These are phyloP conservation scores for Saccopteryx bilineata DNA, from an alignment of 2,113 vertebrate genomes.

Conservation along the genomic window DNA sequence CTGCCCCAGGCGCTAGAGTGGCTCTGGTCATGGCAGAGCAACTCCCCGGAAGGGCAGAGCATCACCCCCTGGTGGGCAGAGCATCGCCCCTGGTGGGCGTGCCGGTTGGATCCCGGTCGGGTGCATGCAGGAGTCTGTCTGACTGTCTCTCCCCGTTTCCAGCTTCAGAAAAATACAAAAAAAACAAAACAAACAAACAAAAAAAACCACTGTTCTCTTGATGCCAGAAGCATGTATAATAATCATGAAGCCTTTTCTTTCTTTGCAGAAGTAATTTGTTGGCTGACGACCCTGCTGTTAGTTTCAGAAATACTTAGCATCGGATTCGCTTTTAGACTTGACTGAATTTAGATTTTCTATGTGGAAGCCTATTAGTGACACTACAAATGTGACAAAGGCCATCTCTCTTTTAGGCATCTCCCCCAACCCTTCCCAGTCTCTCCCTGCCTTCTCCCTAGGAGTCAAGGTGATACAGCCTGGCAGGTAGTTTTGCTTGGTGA, in stretches of 20 bases:
- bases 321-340: not conserved
- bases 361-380: not conserved
- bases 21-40: no score
- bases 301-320: conserved; percentile 18
- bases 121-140: no score
- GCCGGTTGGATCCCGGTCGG: no score
- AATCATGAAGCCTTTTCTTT: not conserved
- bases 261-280: conserved; percentile 35
- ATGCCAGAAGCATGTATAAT: not conserved
- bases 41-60: no score
- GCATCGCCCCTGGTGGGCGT: no score
- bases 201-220: no score
- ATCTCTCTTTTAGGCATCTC: not conserved
- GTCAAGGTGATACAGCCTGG: not conserved
- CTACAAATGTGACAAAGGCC: not conserved
- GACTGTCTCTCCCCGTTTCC: no score
- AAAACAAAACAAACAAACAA: no score
- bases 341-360: not conserved
- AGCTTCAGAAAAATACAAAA: no score
- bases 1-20: no score
- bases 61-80: no score
- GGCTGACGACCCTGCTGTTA: not conserved
- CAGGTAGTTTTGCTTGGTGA: conserved; percentile 57
- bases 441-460: conserved; percentile 28
- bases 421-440: not conserved